A percentile compares a stretch with the other conserved stretches of the same genome.
Evolutionary conservation across 2,113 vertebrate species (phyloP).

Genomic region (Pleuronectes platessa): DNA sequence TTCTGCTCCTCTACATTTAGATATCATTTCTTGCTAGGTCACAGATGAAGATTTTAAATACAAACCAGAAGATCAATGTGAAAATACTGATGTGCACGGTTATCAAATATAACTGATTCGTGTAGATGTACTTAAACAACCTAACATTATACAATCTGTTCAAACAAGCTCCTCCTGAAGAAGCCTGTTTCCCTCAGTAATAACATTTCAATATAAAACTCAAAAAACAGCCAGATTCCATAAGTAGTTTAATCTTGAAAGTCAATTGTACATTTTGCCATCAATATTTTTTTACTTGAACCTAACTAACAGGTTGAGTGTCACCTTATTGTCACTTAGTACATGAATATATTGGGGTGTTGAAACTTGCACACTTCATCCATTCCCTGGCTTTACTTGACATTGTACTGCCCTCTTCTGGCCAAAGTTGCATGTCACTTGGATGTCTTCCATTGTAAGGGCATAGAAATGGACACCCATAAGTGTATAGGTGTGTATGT

Average conservation of each 20-base stretch:
- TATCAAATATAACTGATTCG: too few species aligned
- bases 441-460: not conserved
- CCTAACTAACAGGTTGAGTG: not conserved
- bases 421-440: not conserved
- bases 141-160: too few species aligned
- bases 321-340: not conserved
- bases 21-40: too few species aligned
- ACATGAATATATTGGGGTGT: not conserved
- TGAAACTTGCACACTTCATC: not conserved
- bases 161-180: too few species aligned
- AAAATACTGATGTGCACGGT: too few species aligned
- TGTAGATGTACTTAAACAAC: too few species aligned
- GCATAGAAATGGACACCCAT: constrained; percentile 5
- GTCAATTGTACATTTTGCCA: not conserved
- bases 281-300: not conserved
- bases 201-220: not conserved
- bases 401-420: constrained; percentile 22
- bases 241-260: not conserved
- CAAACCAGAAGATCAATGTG: too few species aligned
- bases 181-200: too few species aligned
- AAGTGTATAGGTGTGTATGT: not conserved
- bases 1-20: too few species aligned
- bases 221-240: not conserved
- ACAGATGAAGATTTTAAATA: too few species aligned
- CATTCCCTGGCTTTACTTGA: not conserved